Evolutionary conservation across 2,888 invertebrate species (phyloP), one percentile per base, ranked within the genome.

Genomic region (Mimas tiliae): DNA sequence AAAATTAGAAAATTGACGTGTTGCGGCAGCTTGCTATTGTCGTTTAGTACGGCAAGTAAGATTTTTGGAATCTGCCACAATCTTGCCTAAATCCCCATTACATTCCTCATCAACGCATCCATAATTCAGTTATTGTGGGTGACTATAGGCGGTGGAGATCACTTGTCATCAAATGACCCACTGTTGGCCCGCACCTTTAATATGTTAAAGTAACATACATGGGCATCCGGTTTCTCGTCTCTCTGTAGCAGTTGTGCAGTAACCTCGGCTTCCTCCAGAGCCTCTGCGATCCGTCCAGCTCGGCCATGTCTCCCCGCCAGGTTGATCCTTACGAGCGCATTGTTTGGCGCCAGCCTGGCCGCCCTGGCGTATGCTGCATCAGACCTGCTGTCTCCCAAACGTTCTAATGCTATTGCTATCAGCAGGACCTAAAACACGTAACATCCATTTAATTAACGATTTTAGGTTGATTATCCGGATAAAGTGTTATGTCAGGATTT

Each of bases 341-440:
- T 88, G 2, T 82, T 78, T 0, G 87, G 82, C 1, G 86, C 85
- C n/a, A 93, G 69, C 0, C 72, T 70, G 0, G 75, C 81, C 0
- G 93, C 93, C 9, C 89, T 77, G 0, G 77, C 71, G 67, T 87
- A 93, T 1, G 91, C 93, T 0, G 91, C 82, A 51, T 93, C 93
- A 0, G 92, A 83, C 11, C 93, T 81, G 4, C 74, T 77, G 72
- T 93, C 93, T 0, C 85, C 87, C 0, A 93, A 74, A 0, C 88
- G 88, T 71, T 93, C 93, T 42, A 93, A 70, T 0, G 91, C 86
- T 67, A 93, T 85, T 14, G 83, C 92, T 76, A 93, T 88, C 12
- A 93, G 78, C 0, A 93, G 78, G 0, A 93, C 87, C 93, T 93
- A 71, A 0, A 63, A 16, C 8, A 16, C 34, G 19, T 52, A 52